Evolutionary conservation across 37 sponge, comb jelly and placozoan species (phyloP).

Genomic region (Halisarca cf. caerulea): DNA sequence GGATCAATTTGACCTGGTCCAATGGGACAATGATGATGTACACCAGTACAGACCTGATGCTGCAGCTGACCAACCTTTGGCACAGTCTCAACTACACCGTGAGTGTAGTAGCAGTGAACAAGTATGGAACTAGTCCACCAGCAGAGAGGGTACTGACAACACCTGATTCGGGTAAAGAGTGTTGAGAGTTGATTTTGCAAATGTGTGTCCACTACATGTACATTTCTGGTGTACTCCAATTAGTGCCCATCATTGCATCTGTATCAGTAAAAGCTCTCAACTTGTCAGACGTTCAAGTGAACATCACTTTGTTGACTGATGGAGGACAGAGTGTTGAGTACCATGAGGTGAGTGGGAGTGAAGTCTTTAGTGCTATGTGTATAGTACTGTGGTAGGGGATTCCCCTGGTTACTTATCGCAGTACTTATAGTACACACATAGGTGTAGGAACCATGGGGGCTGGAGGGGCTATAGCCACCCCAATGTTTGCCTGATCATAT

Average conservation of each 20-base stretch:
- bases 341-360: neutral
- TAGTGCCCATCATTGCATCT: neutral
- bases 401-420: no score
- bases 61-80: neutral
- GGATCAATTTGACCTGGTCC: neutral
- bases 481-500: no score
- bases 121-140: neutral
- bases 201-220: neutral
- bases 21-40: neutral
- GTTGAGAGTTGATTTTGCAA: no score
- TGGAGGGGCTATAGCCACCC: no score
- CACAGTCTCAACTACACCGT: conserved; percentile 5
- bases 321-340: conserved; percentile 13
- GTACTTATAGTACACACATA: no score
- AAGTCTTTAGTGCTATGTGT: neutral
- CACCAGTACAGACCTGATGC: neutral
- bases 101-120: neutral
- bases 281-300: neutral
- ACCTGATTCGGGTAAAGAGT: neutral
- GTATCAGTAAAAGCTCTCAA: neutral
- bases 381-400: no score
- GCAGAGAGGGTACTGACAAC: neutral
- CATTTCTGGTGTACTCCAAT: neutral
- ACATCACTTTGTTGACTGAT: neutral
- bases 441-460: no score